These are phyloP conservation scores for Drosophila paramelanica DNA, from an alignment of 2,888 invertebrate species.

Conservation along the genomic window DNA sequence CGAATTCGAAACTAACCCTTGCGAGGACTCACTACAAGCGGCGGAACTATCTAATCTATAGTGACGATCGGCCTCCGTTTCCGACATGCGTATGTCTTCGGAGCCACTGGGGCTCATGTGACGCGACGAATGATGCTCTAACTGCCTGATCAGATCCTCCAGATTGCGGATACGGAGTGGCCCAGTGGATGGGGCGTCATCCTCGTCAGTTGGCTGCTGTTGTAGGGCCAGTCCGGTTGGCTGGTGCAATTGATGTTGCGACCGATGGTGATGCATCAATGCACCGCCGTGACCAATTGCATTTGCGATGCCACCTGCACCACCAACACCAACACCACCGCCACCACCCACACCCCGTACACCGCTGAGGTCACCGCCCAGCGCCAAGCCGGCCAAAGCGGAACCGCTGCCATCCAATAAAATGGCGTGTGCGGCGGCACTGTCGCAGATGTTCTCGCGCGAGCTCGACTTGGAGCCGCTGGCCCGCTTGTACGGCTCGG, in stretches of 20 bases:
- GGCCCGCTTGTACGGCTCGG: slow-evolving; percentile 87
- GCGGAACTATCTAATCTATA: slow-evolving; percentile 92
- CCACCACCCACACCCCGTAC: slow-evolving; percentile 46
- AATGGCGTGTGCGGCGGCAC: slow-evolving; percentile 86
- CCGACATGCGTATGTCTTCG: slow-evolving; percentile 93
- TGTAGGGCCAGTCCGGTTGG: slow-evolving; percentile 84
- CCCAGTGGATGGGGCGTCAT: slow-evolving; percentile 92
- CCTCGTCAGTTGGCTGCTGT: slow-evolving; percentile 87
- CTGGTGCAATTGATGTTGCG: slow-evolving; percentile 83
- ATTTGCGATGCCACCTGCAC: slow-evolving; percentile 42
- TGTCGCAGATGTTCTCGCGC: slow-evolving; percentile 91
- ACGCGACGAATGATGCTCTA: slow-evolving; percentile 93
- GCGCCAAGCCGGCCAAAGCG: slow-evolving; percentile 56
- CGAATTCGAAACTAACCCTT: slow-evolving; percentile 86
- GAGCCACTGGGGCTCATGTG: slow-evolving; percentile 96
- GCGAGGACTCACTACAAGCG: slow-evolving; percentile 90
- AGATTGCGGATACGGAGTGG: slow-evolving; percentile 95
- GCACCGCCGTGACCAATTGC: slow-evolving; percentile 83
- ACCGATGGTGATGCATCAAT: slow-evolving; percentile 82
- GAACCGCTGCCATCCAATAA: slow-evolving; percentile 84
- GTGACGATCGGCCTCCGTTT: slow-evolving; percentile 95
- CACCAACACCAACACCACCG: slow-evolving; percentile 24
- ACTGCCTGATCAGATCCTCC: slow-evolving; percentile 94
- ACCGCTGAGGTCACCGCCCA: slow-evolving; percentile 77
- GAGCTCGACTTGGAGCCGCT: slow-evolving; percentile 86